Base-by-base conservation (phyloP, 2,113 vertebrate genomes). In the Scytalopus superciliaris region DNA sequence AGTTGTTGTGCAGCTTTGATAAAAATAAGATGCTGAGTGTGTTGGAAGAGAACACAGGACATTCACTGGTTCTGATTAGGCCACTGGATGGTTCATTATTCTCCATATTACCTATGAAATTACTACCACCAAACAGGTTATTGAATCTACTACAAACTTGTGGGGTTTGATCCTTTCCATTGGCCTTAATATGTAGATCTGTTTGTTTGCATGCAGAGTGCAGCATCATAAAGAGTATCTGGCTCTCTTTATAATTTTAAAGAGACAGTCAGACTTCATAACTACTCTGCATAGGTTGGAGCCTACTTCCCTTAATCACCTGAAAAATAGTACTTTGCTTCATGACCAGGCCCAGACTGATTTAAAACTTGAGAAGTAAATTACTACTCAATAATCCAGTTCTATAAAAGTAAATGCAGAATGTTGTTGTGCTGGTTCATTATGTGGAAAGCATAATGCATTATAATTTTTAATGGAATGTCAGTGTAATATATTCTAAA, bases 351-450 rank as follows among this genome's bases (percentile, higher is more conserved):
- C 90, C 50, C 72, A 90, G 90, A 22, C 79, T 74, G 87, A 95
- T 80, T 84, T 90, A 82, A 83, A 91, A 87, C 49, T 90, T 70
- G 70, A 84, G 80, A 84, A 87, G 74, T 82, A 87, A 89, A 87
- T 93, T 85, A 74, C 84, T 92, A 44, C 59, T 93, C 53, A 66
- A 6, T 62, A 93, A 37, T 82, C 57, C 70, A 83, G 78, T 91
- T 76, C 55, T 84, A 5, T 74, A 60, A 45, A 69, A 90, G 37
- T 66, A 77, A 91, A 91, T 59, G 85, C 47, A 90, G 79, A 92
- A 63, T 67, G 72, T 63, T 94, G 87, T 77, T 80, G 50, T 3
- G 17, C 74, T 69, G 60, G 45, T 95, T 96, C 89, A 55, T 91
- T 93, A 69, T 47, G 63, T 69, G 83, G 53, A 68, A 95, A 94